Evolutionary conservation across 2,888 invertebrate genomes (phyloP), one percentile per base, ranked within the genome.

Genomic region (Nycteola revayana): DNA sequence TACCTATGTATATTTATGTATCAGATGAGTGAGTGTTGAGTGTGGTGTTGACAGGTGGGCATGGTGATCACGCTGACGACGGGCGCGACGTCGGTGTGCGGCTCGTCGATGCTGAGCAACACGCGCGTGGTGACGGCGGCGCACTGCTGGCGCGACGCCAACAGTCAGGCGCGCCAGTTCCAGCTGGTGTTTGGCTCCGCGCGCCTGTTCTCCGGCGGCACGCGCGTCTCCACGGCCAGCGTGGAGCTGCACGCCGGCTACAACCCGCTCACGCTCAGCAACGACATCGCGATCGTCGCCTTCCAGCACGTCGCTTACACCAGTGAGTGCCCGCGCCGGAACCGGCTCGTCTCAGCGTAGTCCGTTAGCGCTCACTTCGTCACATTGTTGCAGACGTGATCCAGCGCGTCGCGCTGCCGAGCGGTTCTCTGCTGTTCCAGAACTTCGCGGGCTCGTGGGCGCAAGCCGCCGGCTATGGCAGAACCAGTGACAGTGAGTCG

Each of bases 141-240:
- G 28, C 68, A 76, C 52, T 75, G 74, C 59, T 74, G 75, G 77
- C 51, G 52, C 28, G 61, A 69, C 49, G 53, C 62, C 1, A 40
- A 53, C 21, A 49, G 35, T 35, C 66, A 66, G 32, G 78, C 74
- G 28, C 56, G 60, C 7, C 59, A 58, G 22, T 65, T 78, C 51
- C 47, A 42, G 23, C 64, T 76, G 21, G 75, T 75, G 8, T 56
- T 68, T 36, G 70, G 69, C 35, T 62, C 66, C 3, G 46, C 62
- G 22, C 42, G 58, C 1, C 57, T 69, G 6, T 66, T 59, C 54
- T 50, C 57, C 22, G 68, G 68, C 22, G 68, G 67, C 34, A 53
- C 55, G 27, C 54, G 68, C 11, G 45, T 66, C 39, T n/a, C 31
- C 49, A 61, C 62, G 41, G 42, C 40, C 47, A 55, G 48, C 46